Conservation (phyloP, 2,113 vertebrate species). For the Papio anubis region DNA sequence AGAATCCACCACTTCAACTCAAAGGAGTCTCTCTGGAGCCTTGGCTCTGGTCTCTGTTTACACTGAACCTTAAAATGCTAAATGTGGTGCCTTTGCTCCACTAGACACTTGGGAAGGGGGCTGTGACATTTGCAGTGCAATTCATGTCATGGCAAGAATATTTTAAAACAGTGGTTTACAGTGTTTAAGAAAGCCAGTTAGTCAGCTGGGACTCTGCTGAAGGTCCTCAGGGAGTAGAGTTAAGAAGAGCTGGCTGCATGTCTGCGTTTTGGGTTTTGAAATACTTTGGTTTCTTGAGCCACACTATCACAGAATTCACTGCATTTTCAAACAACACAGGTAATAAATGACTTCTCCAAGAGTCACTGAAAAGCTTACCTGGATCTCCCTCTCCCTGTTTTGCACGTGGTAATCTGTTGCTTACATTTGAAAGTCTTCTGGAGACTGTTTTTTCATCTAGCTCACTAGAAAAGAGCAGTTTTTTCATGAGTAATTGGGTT, state of each 20-base stretch:
- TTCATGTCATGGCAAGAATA: not conserved
- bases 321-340: conserved; percentile 8
- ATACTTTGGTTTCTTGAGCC: not conserved
- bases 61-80: not conserved
- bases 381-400: not conserved
- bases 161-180: conserved; percentile 8
- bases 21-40: not conserved
- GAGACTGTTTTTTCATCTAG: conserved; percentile 23
- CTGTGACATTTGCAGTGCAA: not conserved
- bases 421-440: conserved; percentile 41
- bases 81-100: not conserved
- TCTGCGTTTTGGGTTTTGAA: conserved; percentile 31
- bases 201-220: not conserved
- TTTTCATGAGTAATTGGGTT: conserved; percentile 5
- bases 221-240: not conserved
- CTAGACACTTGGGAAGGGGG: not conserved
- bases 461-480: not conserved
- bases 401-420: conserved; percentile 16
- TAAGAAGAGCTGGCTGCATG: not conserved
- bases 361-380: not conserved
- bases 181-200: not conserved
- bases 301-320: not conserved
- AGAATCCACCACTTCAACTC: not conserved
- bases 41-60: conserved; percentile 4
- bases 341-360: conserved; percentile 12